Base-by-base conservation (phyloP, 23 tunicate genomes). In the Clavelina lepadiformis region DNA sequence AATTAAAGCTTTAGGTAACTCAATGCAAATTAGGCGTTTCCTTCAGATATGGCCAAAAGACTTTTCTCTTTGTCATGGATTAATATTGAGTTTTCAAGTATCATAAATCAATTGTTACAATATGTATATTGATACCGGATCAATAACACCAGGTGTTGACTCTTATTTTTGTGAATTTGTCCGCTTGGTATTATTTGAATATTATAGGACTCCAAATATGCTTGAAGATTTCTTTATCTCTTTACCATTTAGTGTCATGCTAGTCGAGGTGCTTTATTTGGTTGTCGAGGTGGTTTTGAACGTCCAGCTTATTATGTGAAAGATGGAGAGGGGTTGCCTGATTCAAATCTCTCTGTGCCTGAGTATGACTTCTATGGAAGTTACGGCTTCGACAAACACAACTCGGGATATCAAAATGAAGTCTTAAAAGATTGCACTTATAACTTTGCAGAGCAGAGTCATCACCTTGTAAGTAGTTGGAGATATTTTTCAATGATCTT, bases 311-410 rank as follows among this genome's bases (percentile, higher is more conserved):
- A 79, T 28, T 79, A 67, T 62, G 41, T 79, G 15, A 67, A 64
- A 23, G 75, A 67, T 33, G 38, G 21, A 25, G 34, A 56, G 3
- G 50, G 51, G 19, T 22, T 22, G 21, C 29, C 58, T 13, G 6
- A 32, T 13, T 0, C 77, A 0, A 33, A 28, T 27, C 44, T 83
- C 27, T 33, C 68, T 15, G 75, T 83, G 49, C 61, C 55, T 5
- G 76, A 68, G 18, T 83, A 83, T 30, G 83, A 76, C 47, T 83
- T 34, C 59, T 83, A 76, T 68, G 93, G 93, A 31, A 24, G 47
- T 0, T 83, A 83, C 41, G 93, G 58, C 36, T 31, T 76, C 34
- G 25, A 63, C 34, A 51, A 68, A 37, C 78, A 83, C 64, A 71
- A 68, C 1, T 31, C 58, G 23, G 46, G 38, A 0, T 83, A 83